Evolutionary conservation across 2,888 invertebrate species (phyloP).

Genomic region (Drosophila kuntzei): DNA sequence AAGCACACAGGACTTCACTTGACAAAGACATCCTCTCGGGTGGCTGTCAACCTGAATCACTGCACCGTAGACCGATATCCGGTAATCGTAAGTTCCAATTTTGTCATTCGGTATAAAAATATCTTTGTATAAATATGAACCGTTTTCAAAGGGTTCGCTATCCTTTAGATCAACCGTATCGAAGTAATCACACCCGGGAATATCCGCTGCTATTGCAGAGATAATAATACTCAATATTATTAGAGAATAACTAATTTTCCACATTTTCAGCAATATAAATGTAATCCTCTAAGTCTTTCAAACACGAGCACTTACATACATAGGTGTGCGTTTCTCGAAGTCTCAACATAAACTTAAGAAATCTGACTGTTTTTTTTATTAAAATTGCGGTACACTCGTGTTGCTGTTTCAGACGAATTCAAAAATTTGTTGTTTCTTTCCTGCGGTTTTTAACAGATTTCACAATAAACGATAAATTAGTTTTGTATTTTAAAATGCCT

Average conservation of each 20-base stretch:
- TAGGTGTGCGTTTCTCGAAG: not conserved
- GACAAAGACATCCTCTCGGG: conserved; percentile 69
- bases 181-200: conserved; percentile 40
- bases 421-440: not conserved
- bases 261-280: not conserved
- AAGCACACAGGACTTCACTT: conserved; percentile 74
- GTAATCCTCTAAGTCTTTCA: too few species aligned
- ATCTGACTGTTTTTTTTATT: too few species aligned
- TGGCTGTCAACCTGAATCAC: not conserved
- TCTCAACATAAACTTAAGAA: conserved; percentile 1
- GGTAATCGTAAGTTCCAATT: conserved; percentile 41
- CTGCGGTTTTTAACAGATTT: not conserved
- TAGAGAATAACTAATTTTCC: not conserved
- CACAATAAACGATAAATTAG: too few species aligned
- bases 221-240: not conserved
- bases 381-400: too few species aligned
- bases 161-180: conserved; percentile 59
- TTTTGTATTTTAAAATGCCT: too few species aligned
- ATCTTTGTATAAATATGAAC: conserved; percentile 55
- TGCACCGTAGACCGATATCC: not conserved
- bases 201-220: not conserved
- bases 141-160: conserved; percentile 35
- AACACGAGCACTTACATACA: too few species aligned
- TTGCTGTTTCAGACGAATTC: too few species aligned
- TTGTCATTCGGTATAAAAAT: conserved; percentile 49